Base-by-base conservation (phyloP, 2,888 invertebrate genomes). In the Uropetala carovei region DNA sequence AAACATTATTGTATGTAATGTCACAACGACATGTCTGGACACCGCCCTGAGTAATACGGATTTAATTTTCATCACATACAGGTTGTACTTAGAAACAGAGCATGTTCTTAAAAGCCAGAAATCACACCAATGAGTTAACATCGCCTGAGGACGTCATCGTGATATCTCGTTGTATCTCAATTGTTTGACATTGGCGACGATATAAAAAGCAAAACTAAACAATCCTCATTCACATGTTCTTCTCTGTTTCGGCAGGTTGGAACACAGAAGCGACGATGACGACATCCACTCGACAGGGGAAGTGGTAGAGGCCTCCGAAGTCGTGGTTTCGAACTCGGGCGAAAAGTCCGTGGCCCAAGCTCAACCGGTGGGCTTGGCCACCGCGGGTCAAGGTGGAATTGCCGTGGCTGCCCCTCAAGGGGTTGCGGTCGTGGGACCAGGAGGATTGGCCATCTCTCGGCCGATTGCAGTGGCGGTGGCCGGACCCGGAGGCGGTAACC, bases 381-480 rank as follows among this genome's bases (percentile, higher is more conserved):
- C 97, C 64, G 95, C 96, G 7, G 94, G 94, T 27, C 92, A 96
- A 91, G 96, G 96, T 9, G 98, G 98, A 0, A 95, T 97, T 7
- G 98, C 98, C 43, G 96, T 97, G 0, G 96, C 97, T 10, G 96
- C 97, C 93, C 97, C 97, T 0, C 95, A 96, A 84, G 98, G 96
- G 0, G 97, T 97, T 0, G 97, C 98, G 0, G 96, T 97, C 0
- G 96, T 96, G 0, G 97, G 97, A 0, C 96, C 96, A 0, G 96
- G 96, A 82, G 97, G 97, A 0, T 94, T 97, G 13, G 97, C 97
- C 0, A 95, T 97, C 7, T 97, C 97, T 0, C 95, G 96, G 8
- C 97, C 97, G 0, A 96, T 97, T 0, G 97, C 96, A 43, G 97
- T 97, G 0, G 97, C 97, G 10, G 96, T 98, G 64, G 97, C 97